Percentiles rank a stretch among this genome's conserved stretches.
Evolutionary conservation across 1,140 invertebrate genomes (phyloP).

Genomic region (Periplaneta americana): DNA sequence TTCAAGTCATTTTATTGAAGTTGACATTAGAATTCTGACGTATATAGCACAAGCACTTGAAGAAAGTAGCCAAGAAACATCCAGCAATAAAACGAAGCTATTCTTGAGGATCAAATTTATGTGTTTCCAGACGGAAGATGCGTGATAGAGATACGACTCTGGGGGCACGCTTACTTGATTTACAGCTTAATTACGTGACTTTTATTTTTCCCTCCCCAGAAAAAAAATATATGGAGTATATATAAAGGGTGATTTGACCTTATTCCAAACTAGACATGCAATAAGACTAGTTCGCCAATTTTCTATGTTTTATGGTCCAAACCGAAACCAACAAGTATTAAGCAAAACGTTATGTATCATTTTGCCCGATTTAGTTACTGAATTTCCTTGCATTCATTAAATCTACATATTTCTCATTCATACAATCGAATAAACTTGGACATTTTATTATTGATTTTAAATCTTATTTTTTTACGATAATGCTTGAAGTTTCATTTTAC

Average conservation of each 20-base stretch:
- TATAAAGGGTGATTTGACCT: neutral
- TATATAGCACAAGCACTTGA: too few relatives aligned
- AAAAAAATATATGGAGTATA: neutral
- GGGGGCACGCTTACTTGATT: neutral
- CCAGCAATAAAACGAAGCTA: neutral
- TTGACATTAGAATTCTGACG: neutral
- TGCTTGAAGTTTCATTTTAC: too few relatives aligned
- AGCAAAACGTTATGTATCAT: too few relatives aligned
- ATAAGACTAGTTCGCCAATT: neutral
- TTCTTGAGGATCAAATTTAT: neutral
- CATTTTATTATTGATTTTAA: too few relatives aligned
- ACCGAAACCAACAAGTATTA: neutral
- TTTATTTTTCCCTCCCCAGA: neutral
- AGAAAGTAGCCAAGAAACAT: neutral
- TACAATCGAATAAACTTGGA: too few relatives aligned
- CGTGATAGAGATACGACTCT: neutral
- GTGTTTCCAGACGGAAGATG: neutral
- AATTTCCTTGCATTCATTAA: too few relatives aligned
- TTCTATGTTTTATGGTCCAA: neutral
- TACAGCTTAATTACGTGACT: neutral
- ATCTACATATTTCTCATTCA: too few relatives aligned
- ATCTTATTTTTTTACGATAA: too few relatives aligned
- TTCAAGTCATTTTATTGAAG: neutral
- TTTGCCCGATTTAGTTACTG: too few relatives aligned
- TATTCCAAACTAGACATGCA: neutral